Conservation (phyloP, 2,113 vertebrate genomes). For the Sander lucioperca region DNA sequence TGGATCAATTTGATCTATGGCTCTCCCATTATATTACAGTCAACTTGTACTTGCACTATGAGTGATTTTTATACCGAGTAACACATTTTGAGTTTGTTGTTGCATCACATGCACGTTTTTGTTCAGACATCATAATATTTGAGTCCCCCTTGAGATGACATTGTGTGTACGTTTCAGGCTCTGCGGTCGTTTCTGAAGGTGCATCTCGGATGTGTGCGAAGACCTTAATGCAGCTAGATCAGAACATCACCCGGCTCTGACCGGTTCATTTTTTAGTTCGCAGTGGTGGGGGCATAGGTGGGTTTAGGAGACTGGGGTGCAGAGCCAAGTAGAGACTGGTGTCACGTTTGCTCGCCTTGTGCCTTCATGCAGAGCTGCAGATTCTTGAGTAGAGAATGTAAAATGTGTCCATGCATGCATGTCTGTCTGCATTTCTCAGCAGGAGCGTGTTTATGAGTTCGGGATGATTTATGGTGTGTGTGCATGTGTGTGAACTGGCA, state of each 20-base stretch:
- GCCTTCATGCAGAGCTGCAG: constrained; percentile 18
- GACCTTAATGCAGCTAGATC: neutral
- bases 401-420: constrained; percentile 25
- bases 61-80: neutral
- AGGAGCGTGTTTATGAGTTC: constrained; percentile 3
- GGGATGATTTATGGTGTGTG: neutral
- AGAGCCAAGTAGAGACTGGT: neutral
- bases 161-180: neutral
- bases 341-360: constrained; percentile 59
- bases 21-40: neutral
- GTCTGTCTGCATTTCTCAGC: neutral
- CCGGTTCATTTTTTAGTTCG: constrained; percentile 14
- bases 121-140: neutral
- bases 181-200: neutral
- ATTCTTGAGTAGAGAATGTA: constrained; percentile 11
- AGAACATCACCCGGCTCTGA: neutral
- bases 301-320: too few species aligned
- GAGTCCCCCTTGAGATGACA: neutral
- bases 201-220: neutral
- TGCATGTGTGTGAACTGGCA: neutral
- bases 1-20: neutral
- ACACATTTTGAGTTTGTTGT: neutral
- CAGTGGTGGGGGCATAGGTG: neutral
- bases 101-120: neutral
- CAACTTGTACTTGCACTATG: neutral